phyloP scores from a whole-genome alignment of 2,888 invertebrate genomes.

The Pandemis corylana region DNA sequence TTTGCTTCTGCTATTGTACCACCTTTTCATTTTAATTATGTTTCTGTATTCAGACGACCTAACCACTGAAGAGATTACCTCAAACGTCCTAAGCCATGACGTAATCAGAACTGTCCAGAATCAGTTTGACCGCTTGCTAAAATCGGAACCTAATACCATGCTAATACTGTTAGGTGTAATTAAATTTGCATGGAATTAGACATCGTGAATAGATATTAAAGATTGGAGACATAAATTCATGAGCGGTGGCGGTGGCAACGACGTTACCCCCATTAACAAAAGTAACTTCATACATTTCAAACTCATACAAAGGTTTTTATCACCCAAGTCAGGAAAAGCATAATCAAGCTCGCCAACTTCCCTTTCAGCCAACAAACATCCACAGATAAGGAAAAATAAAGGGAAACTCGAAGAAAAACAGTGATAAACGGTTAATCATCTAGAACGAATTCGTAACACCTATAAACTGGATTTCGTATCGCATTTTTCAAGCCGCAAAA shows the following conservation, averaged over 20 bases:
- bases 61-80: constrained; percentile 14
- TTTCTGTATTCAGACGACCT: not conserved
- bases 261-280: constrained; percentile 9
- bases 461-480: constrained; percentile 60
- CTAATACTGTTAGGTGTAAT: not conserved
- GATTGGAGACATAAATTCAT: not conserved
- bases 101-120: constrained; percentile 9
- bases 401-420: constrained; percentile 55
- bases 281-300: constrained; percentile 30
- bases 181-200: not conserved
- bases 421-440: constrained; percentile 67
- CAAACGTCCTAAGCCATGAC: constrained; percentile 2
- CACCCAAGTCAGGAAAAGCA: constrained; percentile 32
- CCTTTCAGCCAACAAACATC: constrained; percentile 45
- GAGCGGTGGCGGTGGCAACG: too few relatives aligned
- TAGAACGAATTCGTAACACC: constrained; percentile 63
- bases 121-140: not conserved
- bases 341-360: constrained; percentile 43
- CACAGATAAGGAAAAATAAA: constrained; percentile 46
- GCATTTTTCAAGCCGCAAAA: constrained; percentile 60
- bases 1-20: too few relatives aligned
- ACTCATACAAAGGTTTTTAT: constrained; percentile 29
- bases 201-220: not conserved
- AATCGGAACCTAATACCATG: not conserved
- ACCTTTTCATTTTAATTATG: too few relatives aligned